These are phyloP conservation scores for Cygnus olor DNA, from an alignment of 2,797 vertebrate genomes.

Conservation along the genomic window DNA sequence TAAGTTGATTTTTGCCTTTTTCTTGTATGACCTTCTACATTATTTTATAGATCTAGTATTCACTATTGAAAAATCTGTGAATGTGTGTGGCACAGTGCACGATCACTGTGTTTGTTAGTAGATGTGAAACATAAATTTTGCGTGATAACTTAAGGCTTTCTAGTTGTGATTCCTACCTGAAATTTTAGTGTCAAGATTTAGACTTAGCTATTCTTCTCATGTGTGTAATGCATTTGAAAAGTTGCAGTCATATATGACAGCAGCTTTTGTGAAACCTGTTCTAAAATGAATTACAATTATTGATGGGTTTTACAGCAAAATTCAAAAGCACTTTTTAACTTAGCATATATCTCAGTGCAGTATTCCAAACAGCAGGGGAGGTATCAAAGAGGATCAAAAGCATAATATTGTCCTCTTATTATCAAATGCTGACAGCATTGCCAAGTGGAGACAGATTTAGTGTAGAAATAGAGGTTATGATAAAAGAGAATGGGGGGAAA, in stretches of 20 bases:
- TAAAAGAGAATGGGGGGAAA: not conserved
- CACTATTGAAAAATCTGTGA: not conserved
- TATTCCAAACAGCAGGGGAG: not conserved
- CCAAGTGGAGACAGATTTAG: not conserved
- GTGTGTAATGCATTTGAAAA: not conserved
- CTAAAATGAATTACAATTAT: not conserved
- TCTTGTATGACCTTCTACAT: not conserved
- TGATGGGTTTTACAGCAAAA: not conserved
- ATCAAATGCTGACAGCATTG: not conserved
- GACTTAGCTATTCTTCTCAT: not conserved
- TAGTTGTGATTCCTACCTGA: not conserved
- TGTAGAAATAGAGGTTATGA: not conserved
- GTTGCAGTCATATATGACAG: not conserved
- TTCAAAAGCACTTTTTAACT: not conserved
- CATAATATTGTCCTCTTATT: not conserved
- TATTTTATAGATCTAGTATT: not conserved
- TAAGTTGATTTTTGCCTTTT: conserved; percentile 79
- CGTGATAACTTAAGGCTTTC: not conserved
- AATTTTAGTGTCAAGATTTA: not conserved
- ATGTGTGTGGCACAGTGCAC: not conserved
- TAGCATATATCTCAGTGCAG: not conserved
- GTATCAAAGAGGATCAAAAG: not conserved
- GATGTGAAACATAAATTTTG: not conserved
- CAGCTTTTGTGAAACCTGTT: not conserved
- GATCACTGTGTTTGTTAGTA: not conserved